Conservation (phyloP, 2,888 invertebrate species). For the Pristionchus exspectatus region DNA sequence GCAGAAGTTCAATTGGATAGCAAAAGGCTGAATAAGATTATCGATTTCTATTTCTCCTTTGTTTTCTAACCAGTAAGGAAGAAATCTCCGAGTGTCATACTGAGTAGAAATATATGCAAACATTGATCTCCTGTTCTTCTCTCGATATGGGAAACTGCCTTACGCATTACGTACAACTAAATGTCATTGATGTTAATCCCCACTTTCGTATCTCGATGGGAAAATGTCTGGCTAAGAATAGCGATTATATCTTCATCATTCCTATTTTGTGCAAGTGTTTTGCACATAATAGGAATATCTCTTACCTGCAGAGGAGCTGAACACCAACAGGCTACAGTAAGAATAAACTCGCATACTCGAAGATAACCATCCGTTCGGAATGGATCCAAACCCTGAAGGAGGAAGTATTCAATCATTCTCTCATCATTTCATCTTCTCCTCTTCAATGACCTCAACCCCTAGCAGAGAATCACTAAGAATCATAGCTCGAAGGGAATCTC, state of each 20-base stretch:
- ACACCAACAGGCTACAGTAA: slow-evolving; percentile 58
- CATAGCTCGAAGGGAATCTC: not conserved
- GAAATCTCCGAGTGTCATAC: slow-evolving; percentile 77
- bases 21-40: slow-evolving; percentile 68
- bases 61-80: slow-evolving; percentile 70
- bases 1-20: slow-evolving; percentile 74
- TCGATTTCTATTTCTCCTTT: not conserved
- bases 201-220: not conserved
- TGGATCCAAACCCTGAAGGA: slow-evolving; percentile 58
- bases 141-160: slow-evolving; percentile 68
- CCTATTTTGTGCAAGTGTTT: not conserved
- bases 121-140: slow-evolving; percentile 75
- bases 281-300: too few species aligned
- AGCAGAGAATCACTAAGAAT: not conserved
- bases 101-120: slow-evolving; percentile 75
- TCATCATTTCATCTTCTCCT: not conserved
- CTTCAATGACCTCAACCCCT: not conserved
- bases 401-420: not conserved
- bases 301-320: slow-evolving; percentile 62
- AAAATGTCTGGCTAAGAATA: not conserved
- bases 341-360: slow-evolving; percentile 59
- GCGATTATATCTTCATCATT: not conserved
- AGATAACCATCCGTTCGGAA: slow-evolving; percentile 57
- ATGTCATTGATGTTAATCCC: slow-evolving; percentile 7
- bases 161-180: slow-evolving; percentile 70